A percentile compares a stretch with the other conserved stretches of the same genome.
These are phyloP conservation scores for Drosophila melanocephala DNA, from an alignment of 2,888 invertebrate genomes.

Conservation along the genomic window DNA sequence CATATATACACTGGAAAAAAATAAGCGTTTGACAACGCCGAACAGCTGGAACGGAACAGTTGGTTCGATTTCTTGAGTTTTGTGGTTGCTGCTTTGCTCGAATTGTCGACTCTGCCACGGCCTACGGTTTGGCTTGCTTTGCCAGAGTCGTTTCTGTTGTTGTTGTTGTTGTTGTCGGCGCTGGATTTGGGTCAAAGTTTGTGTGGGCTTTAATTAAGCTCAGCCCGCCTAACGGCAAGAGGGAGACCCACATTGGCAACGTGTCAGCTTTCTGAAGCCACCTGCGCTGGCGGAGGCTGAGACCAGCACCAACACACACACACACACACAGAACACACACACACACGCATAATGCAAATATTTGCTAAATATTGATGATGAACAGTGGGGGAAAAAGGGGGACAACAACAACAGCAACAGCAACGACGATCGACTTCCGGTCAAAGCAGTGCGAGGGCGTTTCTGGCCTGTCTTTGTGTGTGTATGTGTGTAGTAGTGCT, in stretches of 20 bases:
- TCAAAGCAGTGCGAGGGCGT: constrained; percentile 60
- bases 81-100: constrained; percentile 29
- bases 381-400: not conserved
- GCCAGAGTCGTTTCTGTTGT: constrained; percentile 34
- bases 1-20: constrained; percentile 3
- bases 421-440: constrained; percentile 79
- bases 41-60: constrained; percentile 46
- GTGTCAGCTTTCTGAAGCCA: constrained; percentile 31
- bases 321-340: constrained; percentile 16
- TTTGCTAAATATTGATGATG: constrained; percentile 61
- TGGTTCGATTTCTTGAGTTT: constrained; percentile 17
- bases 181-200: constrained; percentile 76
- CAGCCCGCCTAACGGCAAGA: constrained; percentile 63
- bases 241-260: constrained; percentile 48
- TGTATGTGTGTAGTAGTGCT: not conserved
- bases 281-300: constrained; percentile 50
- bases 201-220: constrained; percentile 77
- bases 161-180: constrained; percentile 25
- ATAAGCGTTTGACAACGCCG: constrained; percentile 38
- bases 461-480: constrained; percentile 21
- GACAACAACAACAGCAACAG: constrained; percentile 56
- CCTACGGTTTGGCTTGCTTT: constrained; percentile 53
- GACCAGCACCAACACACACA: constrained; percentile 35
- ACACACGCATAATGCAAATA: constrained; percentile 50
- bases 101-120: constrained; percentile 39